Conservation (phyloP, 2,797 vertebrate genomes). For the Helicolenus hilgendorfi region DNA sequence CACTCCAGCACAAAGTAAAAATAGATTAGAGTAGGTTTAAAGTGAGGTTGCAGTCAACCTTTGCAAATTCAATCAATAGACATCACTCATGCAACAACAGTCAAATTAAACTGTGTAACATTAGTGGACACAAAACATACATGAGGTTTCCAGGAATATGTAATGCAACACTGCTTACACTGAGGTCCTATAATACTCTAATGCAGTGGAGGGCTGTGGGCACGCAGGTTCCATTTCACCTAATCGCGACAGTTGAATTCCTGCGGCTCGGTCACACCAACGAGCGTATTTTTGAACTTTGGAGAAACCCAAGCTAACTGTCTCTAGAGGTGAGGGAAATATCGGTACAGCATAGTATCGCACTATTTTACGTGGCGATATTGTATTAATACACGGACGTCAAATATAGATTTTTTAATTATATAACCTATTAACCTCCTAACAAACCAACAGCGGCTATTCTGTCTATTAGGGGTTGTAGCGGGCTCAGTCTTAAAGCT, state of each 20-base stretch:
- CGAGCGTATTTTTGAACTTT: not conserved
- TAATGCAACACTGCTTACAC: not conserved
- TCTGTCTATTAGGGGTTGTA: too few species aligned
- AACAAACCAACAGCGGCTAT: too few species aligned
- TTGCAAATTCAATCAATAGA: slow-evolving; percentile 25
- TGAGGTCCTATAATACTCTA: not conserved
- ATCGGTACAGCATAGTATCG: too few species aligned
- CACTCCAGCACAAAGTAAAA: not conserved
- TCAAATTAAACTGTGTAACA: slow-evolving; percentile 34
- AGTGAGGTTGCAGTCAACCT: slow-evolving; percentile 1
- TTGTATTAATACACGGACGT: too few species aligned
- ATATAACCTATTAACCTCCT: too few species aligned
- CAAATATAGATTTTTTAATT: too few species aligned
- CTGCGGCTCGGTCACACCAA: not conserved
- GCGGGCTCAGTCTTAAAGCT: too few species aligned
- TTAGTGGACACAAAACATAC: not conserved
- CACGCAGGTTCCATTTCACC: not conserved
- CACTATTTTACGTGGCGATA: too few species aligned
- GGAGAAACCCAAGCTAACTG: not conserved
- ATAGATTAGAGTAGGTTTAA: not conserved
- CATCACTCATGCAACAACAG: slow-evolving; percentile 20
- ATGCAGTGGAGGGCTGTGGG: not conserved
- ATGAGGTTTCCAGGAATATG: slow-evolving; percentile 20
- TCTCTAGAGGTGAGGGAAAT: too few species aligned
- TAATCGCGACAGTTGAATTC: not conserved